These are phyloP conservation scores for Alviniconcha strummeri DNA, from an alignment of 2,888 invertebrate species.

Conservation along the genomic window DNA sequence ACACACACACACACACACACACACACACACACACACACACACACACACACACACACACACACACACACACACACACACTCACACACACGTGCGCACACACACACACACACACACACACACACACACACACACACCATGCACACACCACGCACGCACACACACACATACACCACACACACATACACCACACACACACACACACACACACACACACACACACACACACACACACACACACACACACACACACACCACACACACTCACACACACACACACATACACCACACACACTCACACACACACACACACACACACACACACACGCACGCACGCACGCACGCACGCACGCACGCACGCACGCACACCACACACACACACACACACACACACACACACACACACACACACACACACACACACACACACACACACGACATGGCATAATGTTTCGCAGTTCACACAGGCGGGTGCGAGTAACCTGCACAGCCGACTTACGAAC, in stretches of 20 bases:
- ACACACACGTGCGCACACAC: no score
- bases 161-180: background rate
- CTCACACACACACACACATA: background rate
- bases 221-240: background rate
- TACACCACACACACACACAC: background rate
- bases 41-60: no score
- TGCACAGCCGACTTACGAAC: no score
- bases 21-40: no score
- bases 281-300: background rate
- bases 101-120: no score
- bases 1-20: no score
- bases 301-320: no score
- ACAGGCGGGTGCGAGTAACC: no score
- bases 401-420: constrained; percentile 1
- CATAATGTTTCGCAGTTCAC: no score
- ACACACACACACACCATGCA: no score
- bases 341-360: background rate
- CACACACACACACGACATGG: background rate
- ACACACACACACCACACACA: background rate
- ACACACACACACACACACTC: no score
- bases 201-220: constrained; percentile 1
- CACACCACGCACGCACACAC: no score
- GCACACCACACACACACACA: background rate
- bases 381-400: background rate
- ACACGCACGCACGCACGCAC: background rate